phyloP scores from a whole-genome alignment of 2,888 invertebrate genomes.

The Agriopis aurantiaria region DNA sequence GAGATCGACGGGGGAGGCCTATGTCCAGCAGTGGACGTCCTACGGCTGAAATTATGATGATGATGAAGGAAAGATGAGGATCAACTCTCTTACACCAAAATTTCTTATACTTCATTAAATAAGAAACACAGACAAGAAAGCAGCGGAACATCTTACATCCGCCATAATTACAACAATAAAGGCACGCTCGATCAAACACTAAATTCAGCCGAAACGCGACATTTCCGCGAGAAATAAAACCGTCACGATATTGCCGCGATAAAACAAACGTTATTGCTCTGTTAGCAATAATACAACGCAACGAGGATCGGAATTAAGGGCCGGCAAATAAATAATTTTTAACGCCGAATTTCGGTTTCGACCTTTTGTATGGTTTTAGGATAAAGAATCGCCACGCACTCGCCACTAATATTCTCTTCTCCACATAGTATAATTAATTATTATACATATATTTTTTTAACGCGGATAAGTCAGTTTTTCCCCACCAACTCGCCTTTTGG shows the following conservation, averaged over 20 bases:
- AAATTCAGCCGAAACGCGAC: slow-evolving; percentile 30
- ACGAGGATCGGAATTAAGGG: slow-evolving; percentile 37
- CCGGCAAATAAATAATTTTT: slow-evolving; percentile 40
- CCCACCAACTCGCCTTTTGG: too few species aligned
- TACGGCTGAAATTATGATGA: too few species aligned
- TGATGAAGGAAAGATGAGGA: too few species aligned
- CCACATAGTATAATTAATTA: too few species aligned
- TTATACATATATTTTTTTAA: too few species aligned
- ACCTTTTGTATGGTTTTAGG: slow-evolving; percentile 22
- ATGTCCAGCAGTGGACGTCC: too few species aligned
- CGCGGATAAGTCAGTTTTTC: too few species aligned
- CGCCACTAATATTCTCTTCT: not conserved
- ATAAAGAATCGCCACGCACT: slow-evolving; percentile 12
- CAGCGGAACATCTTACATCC: not conserved
- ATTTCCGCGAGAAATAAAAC: slow-evolving; percentile 52
- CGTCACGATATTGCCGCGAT: slow-evolving; percentile 58
- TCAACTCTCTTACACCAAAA: too few species aligned
- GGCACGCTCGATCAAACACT: slow-evolving; percentile 19
- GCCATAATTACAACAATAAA: slow-evolving; percentile 28
- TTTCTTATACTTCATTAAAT: too few species aligned
- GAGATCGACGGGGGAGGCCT: too few species aligned
- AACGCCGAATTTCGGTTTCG: slow-evolving; percentile 33
- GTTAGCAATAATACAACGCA: slow-evolving; percentile 53
- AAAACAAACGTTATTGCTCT: slow-evolving; percentile 62
- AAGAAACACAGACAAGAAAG: not conserved